Conservation (phyloP, 2,113 vertebrate species). For the Vanacampus margaritifer region DNA sequence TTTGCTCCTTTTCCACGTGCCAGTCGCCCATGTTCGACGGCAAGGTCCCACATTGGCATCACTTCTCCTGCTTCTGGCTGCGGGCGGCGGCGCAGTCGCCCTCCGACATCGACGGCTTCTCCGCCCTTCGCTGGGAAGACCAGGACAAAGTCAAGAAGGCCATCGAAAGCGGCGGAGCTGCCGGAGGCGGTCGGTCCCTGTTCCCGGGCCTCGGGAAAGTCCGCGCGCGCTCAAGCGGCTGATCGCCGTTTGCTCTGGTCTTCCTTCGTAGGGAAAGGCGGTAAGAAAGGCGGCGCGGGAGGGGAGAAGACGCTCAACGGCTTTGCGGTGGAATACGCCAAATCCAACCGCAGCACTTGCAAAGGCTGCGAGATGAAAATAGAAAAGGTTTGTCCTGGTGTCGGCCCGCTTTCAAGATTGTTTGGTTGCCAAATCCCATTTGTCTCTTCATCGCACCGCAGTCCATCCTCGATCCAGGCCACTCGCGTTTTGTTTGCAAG, state of each 20-base stretch:
- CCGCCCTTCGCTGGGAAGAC: conserved; percentile 91
- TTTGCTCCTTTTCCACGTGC: conserved; percentile 10
- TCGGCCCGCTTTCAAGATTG: too few relatives aligned
- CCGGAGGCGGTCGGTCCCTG: conserved; percentile 48
- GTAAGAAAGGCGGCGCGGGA: conserved; percentile 76
- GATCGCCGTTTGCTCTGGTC: background rate
- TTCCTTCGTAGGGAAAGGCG: conserved; percentile 68
- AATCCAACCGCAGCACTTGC: conserved; percentile 96
- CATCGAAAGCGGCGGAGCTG: conserved; percentile 82
- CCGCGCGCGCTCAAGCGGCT: background rate
- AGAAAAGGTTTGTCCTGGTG: conserved; percentile 81
- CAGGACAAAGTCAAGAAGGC: conserved; percentile 95
- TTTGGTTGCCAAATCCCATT: too few relatives aligned
- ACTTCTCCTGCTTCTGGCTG: conserved; percentile 97
- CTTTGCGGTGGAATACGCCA: conserved; percentile 94
- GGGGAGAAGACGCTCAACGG: conserved; percentile 84
- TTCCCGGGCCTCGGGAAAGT: background rate
- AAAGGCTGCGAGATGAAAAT: conserved; percentile 95
- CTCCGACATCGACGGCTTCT: conserved; percentile 82
- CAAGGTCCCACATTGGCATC: conserved; percentile 96
- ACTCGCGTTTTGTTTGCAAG: too few relatives aligned
- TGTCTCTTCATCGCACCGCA: too few relatives aligned
- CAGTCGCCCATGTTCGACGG: conserved; percentile 98
- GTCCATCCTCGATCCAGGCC: too few relatives aligned
- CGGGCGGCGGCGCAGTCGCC: conserved; percentile 77